A percentile compares a stretch with the other conserved stretches of the same genome.
phyloP scores from a whole-genome alignment of 2,888 invertebrate species.

The Drosophila fulvimacula region DNA sequence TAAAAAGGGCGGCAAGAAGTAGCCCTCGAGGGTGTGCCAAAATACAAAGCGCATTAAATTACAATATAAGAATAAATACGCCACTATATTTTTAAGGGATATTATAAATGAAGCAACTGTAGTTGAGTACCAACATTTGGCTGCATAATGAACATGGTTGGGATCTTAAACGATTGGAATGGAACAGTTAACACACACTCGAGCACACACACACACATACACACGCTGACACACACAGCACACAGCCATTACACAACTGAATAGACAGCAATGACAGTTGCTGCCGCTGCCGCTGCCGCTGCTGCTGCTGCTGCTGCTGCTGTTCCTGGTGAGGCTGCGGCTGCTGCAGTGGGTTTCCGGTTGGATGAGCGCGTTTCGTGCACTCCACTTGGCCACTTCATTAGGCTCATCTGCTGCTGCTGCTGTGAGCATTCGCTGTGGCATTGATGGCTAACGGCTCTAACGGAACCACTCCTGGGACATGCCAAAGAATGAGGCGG shows the following conservation, averaged over 20 bases:
- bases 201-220: slow-evolving; percentile 5
- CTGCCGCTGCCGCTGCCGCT: slow-evolving; percentile 6
- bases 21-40: slow-evolving; percentile 40
- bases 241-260: slow-evolving; percentile 34
- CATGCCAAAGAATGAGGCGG: slow-evolving; percentile 93
- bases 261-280: slow-evolving; percentile 29
- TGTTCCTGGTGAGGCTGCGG: slow-evolving; percentile 5
- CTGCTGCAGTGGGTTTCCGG: slow-evolving; percentile 31
- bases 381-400: slow-evolving; percentile 63
- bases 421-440: slow-evolving; percentile 8
- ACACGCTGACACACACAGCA: slow-evolving; percentile 2
- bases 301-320: slow-evolving; percentile 10
- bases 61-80: slow-evolving; percentile 45
- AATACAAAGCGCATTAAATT: slow-evolving; percentile 57
- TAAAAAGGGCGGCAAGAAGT: slow-evolving; percentile 83
- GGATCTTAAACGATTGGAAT: slow-evolving; percentile 39
- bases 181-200: slow-evolving; percentile 30
- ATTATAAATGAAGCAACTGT: slow-evolving; percentile 15
- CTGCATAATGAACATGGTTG: slow-evolving; percentile 23
- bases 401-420: slow-evolving; percentile 42
- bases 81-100: slow-evolving; percentile 40
- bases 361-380: slow-evolving; percentile 33
- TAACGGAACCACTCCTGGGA: slow-evolving; percentile 92
- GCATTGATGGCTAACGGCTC: slow-evolving; percentile 21
- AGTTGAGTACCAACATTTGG: slow-evolving; percentile 16